A percentile compares a stretch with the other conserved stretches of the same genome.
phyloP scores from a whole-genome alignment of 2,797 vertebrate genomes.

The Macrochelys suwanniensis region DNA sequence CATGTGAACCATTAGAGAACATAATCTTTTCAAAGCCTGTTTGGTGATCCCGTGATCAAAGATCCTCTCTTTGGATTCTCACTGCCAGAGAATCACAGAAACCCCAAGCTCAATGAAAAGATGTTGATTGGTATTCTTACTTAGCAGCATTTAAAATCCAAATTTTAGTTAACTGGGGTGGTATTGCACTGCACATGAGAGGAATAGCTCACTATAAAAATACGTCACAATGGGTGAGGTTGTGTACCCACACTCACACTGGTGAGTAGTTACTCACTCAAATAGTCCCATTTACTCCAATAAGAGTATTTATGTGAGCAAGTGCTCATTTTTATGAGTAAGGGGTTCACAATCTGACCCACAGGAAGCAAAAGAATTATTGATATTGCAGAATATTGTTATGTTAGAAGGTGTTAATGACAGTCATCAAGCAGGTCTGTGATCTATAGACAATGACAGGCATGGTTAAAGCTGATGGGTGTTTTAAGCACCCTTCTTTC shows the following conservation, averaged over 20 bases:
- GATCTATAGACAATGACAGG: no score
- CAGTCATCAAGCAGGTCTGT: no score
- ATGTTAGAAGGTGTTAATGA: no score
- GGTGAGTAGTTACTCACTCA: background rate
- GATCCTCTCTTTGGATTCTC: background rate
- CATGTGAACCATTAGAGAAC: background rate
- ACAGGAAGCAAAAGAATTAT: no score
- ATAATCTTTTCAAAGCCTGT: background rate
- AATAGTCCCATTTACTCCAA: background rate
- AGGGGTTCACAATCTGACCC: no score
- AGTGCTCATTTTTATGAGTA: background rate
- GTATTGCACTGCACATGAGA: no score
- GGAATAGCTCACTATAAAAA: no score
- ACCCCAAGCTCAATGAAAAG: background rate
- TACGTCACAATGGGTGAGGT: no score
- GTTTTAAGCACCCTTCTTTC: background rate
- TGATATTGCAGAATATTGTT: no score
- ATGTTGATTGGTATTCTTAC: background rate
- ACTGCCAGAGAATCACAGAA: background rate
- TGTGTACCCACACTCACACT: background rate
- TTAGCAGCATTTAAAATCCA: background rate
- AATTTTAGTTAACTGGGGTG: no score
- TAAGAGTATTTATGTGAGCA: background rate
- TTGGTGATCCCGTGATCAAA: background rate
- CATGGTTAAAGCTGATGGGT: background rate